These are phyloP conservation scores for Physella acuta DNA, from an alignment of 1,140 invertebrate genomes.

Conservation along the genomic window DNA sequence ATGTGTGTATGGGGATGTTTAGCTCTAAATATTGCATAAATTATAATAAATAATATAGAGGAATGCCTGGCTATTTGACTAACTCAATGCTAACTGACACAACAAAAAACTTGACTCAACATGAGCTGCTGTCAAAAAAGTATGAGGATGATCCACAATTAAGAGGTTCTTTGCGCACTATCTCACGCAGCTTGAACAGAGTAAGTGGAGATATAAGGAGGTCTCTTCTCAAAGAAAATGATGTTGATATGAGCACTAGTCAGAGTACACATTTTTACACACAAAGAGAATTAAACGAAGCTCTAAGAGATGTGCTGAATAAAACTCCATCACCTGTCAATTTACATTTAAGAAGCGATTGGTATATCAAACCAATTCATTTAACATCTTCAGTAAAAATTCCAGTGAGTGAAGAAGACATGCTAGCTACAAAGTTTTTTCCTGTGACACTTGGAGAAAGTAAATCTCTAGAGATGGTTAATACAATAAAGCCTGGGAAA, in stretches of 20 bases:
- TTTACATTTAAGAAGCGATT: not conserved
- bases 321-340: not conserved
- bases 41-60: too few relatives aligned
- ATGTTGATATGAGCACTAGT: not conserved
- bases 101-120: slow-evolving; percentile 30
- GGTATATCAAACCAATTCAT: slow-evolving; percentile 23
- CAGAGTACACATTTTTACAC: too few relatives aligned
- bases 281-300: slow-evolving; percentile 13
- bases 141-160: slow-evolving; percentile 26
- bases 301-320: not conserved
- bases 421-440: slow-evolving; percentile 18
- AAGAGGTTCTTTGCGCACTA: slow-evolving; percentile 1
- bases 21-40: too few relatives aligned
- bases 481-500: slow-evolving; percentile 11
- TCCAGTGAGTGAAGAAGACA: slow-evolving; percentile 14
- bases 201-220: slow-evolving; percentile 11
- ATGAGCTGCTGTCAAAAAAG: slow-evolving; percentile 17
- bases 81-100: slow-evolving; percentile 31
- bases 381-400: slow-evolving; percentile 12
- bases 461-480: slow-evolving; percentile 15
- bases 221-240: slow-evolving; percentile 15
- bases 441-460: slow-evolving; percentile 22
- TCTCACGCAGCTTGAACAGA: slow-evolving; percentile 15
- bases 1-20: too few relatives aligned
- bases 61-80: slow-evolving; percentile 28